Percentiles rank a stretch among this genome's conserved stretches.
phyloP scores from a whole-genome alignment of 2,888 invertebrate species.

The Meloe dianella region DNA sequence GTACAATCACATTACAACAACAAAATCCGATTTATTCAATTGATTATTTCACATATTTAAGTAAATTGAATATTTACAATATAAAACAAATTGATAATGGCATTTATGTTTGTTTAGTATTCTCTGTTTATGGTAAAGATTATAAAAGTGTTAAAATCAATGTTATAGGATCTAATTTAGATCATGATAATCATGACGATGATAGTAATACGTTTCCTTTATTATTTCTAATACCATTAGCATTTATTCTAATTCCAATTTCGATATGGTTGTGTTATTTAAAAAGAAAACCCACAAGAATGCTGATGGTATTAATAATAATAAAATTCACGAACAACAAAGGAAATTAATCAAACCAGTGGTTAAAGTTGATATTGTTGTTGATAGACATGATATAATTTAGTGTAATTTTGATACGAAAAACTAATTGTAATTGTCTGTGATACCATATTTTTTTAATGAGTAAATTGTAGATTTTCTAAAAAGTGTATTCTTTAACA shows the following conservation, averaged over 20 bases:
- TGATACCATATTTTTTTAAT: background rate
- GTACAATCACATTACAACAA: conserved; percentile 35
- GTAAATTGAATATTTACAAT: conserved; percentile 53
- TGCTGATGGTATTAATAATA: background rate
- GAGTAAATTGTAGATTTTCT: background rate
- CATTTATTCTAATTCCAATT: conserved; percentile 50
- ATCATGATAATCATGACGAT: conserved; percentile 19
- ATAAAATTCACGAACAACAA: conserved; percentile 33
- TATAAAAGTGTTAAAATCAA: conserved; percentile 48
- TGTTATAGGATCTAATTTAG: conserved; percentile 36
- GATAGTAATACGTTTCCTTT: conserved; percentile 44
- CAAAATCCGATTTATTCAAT: conserved; percentile 41
- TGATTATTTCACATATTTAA: conserved; percentile 48
- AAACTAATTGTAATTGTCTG: background rate
- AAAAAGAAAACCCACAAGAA: conserved; percentile 43
- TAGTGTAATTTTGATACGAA: conserved; percentile 21
- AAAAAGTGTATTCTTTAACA: too few species aligned
- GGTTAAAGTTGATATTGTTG: conserved; percentile 30
- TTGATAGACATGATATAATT: conserved; percentile 23
- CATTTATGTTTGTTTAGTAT: conserved; percentile 53
- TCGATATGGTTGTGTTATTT: conserved; percentile 54
- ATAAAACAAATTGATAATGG: conserved; percentile 51
- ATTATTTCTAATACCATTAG: conserved; percentile 53
- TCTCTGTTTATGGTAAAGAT: conserved; percentile 51
- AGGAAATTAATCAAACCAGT: conserved; percentile 38